A percentile compares a stretch with the other conserved stretches of the same genome.
Evolutionary conservation across 2,797 vertebrate species (phyloP).

Genomic region (Hydrocynus forskahlii): DNA sequence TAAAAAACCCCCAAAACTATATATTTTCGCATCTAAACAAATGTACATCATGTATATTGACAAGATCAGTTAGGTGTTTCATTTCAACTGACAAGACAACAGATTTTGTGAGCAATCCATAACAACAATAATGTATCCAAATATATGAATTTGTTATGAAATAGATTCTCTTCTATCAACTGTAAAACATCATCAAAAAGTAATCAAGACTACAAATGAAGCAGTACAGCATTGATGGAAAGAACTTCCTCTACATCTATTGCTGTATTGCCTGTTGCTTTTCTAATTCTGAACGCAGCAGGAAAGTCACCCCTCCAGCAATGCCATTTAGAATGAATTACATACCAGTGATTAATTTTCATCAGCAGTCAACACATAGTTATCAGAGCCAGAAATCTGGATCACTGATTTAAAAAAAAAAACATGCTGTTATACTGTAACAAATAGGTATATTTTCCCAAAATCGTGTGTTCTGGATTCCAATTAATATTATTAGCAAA

Average conservation of each 20-base stretch:
- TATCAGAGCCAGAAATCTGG: constrained; percentile 42
- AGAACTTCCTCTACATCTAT: constrained; percentile 35
- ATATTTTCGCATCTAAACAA: not conserved
- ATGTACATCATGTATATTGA: not conserved
- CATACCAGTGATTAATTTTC: constrained; percentile 54
- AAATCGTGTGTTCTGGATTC: not conserved
- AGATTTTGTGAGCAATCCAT: not conserved
- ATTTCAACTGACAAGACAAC: not conserved
- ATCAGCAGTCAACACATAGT: constrained; percentile 46
- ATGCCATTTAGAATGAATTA: constrained; percentile 55
- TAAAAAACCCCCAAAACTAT: not conserved
- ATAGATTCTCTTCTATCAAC: constrained; percentile 11
- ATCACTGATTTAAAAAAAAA: constrained; percentile 1
- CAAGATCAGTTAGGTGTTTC: not conserved
- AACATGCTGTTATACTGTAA: constrained; percentile 3
- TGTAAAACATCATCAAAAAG: constrained; percentile 31
- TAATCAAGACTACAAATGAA: constrained; percentile 29
- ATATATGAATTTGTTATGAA: constrained; percentile 4
- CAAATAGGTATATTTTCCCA: constrained; percentile 19
- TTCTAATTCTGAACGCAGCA: constrained; percentile 59
- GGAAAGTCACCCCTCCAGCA: constrained; percentile 46
- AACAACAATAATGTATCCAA: not conserved
- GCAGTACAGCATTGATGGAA: constrained; percentile 35
- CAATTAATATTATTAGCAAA: not conserved
- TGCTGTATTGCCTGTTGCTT: constrained; percentile 50